These are phyloP conservation scores for Botrylloides violaceus DNA, from an alignment of 23 tunicate species.

Conservation along the genomic window DNA sequence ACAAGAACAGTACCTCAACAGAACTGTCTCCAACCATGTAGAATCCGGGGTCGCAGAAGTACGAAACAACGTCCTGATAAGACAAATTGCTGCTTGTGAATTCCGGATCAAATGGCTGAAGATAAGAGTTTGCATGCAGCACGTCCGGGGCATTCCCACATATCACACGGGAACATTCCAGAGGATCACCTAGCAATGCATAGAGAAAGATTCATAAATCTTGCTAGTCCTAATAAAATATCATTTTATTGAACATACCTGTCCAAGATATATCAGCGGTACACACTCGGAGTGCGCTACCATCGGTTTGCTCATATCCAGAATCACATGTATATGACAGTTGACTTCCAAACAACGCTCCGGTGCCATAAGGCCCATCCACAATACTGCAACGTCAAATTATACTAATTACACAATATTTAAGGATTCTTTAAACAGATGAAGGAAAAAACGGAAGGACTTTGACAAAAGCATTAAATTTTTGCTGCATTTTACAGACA, in stretches of 20 bases:
- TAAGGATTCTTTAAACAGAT: background rate
- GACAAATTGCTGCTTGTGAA: background rate
- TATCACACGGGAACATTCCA: slow-evolving; percentile 6
- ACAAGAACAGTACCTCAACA: slow-evolving; percentile 1
- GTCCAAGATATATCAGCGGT: slow-evolving; percentile 45
- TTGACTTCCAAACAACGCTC: slow-evolving; percentile 34
- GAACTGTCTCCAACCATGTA: background rate
- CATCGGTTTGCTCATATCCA: slow-evolving; percentile 40
- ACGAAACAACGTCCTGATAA: slow-evolving; percentile 2
- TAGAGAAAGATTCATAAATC: too few relatives aligned
- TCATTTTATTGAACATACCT: slow-evolving; percentile 24
- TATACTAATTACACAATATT: too few relatives aligned
- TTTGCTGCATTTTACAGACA: too few relatives aligned
- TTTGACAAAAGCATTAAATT: too few relatives aligned
- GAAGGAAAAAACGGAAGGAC: too few relatives aligned
- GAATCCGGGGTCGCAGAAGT: slow-evolving; percentile 1
- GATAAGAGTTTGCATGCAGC: background rate
- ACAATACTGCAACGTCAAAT: slow-evolving; percentile 25
- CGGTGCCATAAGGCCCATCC: slow-evolving; percentile 47
- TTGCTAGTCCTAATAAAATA: background rate
- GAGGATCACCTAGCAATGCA: background rate
- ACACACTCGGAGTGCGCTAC: slow-evolving; percentile 25
- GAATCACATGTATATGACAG: slow-evolving; percentile 37
- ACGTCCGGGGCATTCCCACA: slow-evolving; percentile 15
- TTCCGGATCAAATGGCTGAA: background rate